Evolutionary conservation across 2,113 vertebrate genomes (phyloP).

Genomic region (Delphinapterus leucas): DNA sequence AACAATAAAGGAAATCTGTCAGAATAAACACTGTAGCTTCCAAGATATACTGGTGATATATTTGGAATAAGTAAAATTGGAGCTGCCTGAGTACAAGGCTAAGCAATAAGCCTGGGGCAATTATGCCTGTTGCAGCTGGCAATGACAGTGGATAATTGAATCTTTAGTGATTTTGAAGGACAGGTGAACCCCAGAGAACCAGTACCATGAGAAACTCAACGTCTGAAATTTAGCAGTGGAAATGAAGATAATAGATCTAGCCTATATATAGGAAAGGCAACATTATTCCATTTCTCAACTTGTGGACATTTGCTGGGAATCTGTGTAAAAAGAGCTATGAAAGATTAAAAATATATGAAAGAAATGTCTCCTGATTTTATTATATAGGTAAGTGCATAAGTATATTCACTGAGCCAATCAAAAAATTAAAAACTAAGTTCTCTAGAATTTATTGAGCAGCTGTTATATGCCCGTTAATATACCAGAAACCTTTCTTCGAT

Average conservation of each 20-base stretch:
- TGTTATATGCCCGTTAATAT: background rate
- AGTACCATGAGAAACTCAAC: background rate
- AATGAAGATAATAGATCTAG: background rate
- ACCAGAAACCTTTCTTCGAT: background rate
- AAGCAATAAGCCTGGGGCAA: background rate
- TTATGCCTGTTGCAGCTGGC: background rate
- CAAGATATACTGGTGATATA: background rate
- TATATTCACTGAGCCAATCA: conserved; percentile 1
- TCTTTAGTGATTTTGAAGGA: background rate
- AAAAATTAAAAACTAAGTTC: background rate
- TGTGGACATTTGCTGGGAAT: background rate
- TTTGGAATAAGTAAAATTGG: background rate
- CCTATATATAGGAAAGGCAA: background rate
- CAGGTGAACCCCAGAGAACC: background rate
- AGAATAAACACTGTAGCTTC: background rate
- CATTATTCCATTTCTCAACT: background rate
- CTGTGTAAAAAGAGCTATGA: background rate
- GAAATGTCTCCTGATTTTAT: background rate
- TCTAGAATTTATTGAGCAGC: background rate
- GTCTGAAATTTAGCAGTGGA: background rate
- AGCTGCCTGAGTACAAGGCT: background rate
- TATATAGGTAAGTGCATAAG: background rate
- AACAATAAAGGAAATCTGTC: background rate
- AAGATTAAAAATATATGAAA: background rate
- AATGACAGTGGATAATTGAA: background rate